Evolutionary conservation across 2,888 invertebrate species (phyloP).

Genomic region (Drosophila affinis): DNA sequence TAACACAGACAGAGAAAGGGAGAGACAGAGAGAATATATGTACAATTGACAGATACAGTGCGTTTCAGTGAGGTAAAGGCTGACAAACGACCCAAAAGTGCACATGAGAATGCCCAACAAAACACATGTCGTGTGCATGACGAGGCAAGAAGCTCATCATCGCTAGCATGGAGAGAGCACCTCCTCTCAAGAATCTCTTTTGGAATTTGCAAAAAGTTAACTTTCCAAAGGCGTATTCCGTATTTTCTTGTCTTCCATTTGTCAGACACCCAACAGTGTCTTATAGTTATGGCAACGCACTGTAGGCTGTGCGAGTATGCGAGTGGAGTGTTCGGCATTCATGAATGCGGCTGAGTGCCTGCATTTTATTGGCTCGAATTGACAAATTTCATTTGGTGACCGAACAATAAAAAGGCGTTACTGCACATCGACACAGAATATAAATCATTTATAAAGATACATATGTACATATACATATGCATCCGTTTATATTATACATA

Average conservation of each 20-base stretch:
- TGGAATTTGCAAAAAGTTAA: too few species aligned
- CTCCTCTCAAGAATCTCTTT: too few species aligned
- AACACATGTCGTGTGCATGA: background rate
- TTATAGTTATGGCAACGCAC: conserved; percentile 5
- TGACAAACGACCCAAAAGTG: too few species aligned
- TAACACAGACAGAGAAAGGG: background rate
- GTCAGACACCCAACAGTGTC: too few species aligned
- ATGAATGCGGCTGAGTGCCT: conserved; percentile 41
- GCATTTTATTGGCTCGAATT: conserved; percentile 70
- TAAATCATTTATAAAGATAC: conserved; percentile 18
- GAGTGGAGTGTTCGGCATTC: background rate
- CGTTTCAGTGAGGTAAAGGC: background rate
- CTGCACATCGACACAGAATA: conserved; percentile 37
- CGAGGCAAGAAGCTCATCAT: background rate
- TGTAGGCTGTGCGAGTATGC: conserved; percentile 2
- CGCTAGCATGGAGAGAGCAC: too few species aligned
- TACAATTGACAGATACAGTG: background rate
- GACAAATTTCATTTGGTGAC: conserved; percentile 59
- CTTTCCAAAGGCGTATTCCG: too few species aligned
- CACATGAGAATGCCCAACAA: too few species aligned
- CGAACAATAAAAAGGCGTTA: conserved; percentile 71
- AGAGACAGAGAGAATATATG: too few species aligned
- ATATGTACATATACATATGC: conserved; percentile 17
- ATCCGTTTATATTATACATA: background rate
- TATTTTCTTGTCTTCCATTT: too few species aligned